Percentiles rank a stretch among this genome's conserved stretches.
Evolutionary conservation across 92 coral and sea anemone species (phyloP).

Genomic region (Muricea muricata): DNA sequence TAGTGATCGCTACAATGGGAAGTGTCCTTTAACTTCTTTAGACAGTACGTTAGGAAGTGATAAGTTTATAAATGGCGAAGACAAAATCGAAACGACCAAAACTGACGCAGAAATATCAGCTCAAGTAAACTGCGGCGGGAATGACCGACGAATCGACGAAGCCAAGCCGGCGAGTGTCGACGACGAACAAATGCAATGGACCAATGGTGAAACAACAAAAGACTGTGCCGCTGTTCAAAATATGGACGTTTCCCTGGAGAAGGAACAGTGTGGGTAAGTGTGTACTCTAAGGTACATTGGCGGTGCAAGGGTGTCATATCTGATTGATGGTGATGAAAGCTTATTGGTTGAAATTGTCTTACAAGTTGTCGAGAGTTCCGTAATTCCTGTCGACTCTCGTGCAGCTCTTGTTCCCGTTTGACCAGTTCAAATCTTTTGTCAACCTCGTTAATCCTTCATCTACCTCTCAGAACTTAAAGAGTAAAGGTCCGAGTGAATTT

Average conservation of each 20-base stretch:
- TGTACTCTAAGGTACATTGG: not conserved
- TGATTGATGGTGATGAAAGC: too few species aligned
- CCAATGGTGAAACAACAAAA: constrained; percentile 12
- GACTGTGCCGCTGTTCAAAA: constrained; percentile 43
- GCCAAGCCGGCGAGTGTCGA: constrained; percentile 31
- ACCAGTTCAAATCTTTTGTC: too few species aligned
- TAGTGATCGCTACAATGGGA: too few species aligned
- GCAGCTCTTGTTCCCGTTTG: too few species aligned
- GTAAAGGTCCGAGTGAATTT: too few species aligned
- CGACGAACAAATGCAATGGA: constrained; percentile 46
- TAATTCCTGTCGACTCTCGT: too few species aligned
- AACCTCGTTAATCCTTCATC: too few species aligned
- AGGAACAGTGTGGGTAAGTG: constrained; percentile 1
- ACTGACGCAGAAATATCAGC: not conserved
- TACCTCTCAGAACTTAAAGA: too few species aligned
- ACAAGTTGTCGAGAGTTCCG: too few species aligned
- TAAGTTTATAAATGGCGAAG: not conserved
- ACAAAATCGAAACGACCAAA: not conserved
- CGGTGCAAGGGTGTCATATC: not conserved
- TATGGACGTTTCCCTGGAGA: constrained; percentile 21
- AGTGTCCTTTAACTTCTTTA: not conserved
- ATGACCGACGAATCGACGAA: constrained; percentile 40
- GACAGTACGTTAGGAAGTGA: not conserved
- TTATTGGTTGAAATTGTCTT: too few species aligned
- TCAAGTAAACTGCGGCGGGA: not conserved